Conservation (phyloP, 2,888 invertebrate genomes). For the Polietes domitor region DNA sequence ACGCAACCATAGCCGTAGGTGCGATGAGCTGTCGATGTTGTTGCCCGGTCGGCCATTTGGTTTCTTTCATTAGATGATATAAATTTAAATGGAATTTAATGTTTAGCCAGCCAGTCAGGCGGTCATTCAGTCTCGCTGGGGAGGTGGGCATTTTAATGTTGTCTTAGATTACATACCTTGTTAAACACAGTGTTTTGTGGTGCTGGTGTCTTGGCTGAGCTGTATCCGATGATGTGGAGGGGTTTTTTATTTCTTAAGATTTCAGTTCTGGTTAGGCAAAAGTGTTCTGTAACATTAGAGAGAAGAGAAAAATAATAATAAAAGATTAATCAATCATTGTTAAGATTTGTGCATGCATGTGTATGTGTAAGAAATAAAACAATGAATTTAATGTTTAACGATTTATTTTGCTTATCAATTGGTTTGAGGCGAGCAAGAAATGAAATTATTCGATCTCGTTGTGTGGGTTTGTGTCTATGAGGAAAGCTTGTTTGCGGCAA, state of each 20-base stretch:
- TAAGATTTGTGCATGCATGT: not conserved
- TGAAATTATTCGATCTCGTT: not conserved
- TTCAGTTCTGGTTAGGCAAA: not conserved
- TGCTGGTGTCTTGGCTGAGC: not conserved
- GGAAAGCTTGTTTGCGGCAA: not conserved
- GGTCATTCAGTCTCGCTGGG: no score
- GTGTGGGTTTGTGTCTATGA: slow-evolving; percentile 1
- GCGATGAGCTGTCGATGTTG: slow-evolving; percentile 27
- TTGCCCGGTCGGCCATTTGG: not conserved
- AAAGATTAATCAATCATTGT: slow-evolving; percentile 53
- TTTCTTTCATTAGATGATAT: slow-evolving; percentile 61
- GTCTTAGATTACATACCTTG: slow-evolving; percentile 58
- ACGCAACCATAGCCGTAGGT: slow-evolving; percentile 63
- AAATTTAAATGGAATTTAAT: slow-evolving; percentile 66
- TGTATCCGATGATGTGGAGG: not conserved
- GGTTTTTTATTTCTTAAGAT: slow-evolving; percentile 24
- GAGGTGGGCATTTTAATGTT: slow-evolving; percentile 50
- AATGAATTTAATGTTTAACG: slow-evolving; percentile 36
- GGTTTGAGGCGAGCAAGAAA: not conserved
- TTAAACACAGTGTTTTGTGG: slow-evolving; percentile 31
- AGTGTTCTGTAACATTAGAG: slow-evolving; percentile 48
- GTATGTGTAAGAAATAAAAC: slow-evolving; percentile 6
- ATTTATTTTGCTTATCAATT: slow-evolving; percentile 28
- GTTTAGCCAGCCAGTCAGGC: slow-evolving; percentile 49
- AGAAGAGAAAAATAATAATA: slow-evolving; percentile 28